Evolutionary conservation across 2,888 invertebrate species (phyloP).

Genomic region (Chrysolina americana): DNA sequence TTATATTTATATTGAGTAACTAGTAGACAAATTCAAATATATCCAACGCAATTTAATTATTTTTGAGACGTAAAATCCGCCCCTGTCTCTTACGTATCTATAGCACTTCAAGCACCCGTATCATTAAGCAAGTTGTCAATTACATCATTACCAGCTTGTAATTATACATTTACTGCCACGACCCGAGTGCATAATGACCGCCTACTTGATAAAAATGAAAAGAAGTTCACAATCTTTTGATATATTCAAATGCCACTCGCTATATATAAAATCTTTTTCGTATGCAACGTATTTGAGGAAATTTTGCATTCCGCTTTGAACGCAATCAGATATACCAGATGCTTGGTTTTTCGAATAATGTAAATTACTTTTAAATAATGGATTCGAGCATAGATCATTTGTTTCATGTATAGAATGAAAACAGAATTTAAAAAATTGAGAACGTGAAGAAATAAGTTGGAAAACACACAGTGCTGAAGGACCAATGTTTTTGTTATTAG

Average conservation of each 20-base stretch:
- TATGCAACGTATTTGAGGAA: not conserved
- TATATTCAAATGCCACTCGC: constrained; percentile 47
- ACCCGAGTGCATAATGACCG: constrained; percentile 44
- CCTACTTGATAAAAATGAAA: constrained; percentile 47
- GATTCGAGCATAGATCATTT: too few relatives aligned
- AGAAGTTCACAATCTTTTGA: constrained; percentile 48
- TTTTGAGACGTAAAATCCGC: constrained; percentile 4
- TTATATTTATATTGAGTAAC: too few relatives aligned
- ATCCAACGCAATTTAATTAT: not conserved
- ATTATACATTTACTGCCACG: constrained; percentile 40
- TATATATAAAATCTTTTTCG: constrained; percentile 31
- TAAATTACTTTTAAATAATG: not conserved
- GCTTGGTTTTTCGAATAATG: not conserved
- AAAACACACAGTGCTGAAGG: too few relatives aligned
- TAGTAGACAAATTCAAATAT: constrained; percentile 29
- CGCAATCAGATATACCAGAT: not conserved
- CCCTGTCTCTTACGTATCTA: constrained; percentile 28
- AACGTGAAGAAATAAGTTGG: too few relatives aligned
- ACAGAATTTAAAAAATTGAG: too few relatives aligned
- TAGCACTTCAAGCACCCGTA: constrained; percentile 44
- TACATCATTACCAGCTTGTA: constrained; percentile 49
- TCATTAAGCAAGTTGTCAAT: constrained; percentile 49
- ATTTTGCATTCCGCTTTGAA: constrained; percentile 13
- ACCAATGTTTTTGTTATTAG: too few relatives aligned
- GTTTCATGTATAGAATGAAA: too few relatives aligned